Percentiles rank a stretch among this genome's conserved stretches.
phyloP scores from a whole-genome alignment of 2,888 invertebrate species.

The Camptogramma bilineatum region DNA sequence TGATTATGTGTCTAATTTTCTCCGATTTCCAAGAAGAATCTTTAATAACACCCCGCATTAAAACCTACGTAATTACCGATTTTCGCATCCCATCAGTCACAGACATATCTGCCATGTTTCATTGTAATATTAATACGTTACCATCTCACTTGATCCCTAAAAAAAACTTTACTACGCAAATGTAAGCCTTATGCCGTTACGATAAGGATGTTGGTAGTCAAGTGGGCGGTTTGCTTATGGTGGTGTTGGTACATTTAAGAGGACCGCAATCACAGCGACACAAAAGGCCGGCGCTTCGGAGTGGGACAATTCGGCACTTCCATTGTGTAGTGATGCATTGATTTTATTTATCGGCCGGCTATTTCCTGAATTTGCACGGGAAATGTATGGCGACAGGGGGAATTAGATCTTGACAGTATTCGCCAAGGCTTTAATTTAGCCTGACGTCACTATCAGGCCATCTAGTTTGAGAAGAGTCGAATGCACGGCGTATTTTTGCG shows the following conservation, averaged over 20 bases:
- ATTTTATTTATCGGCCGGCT: conserved; percentile 53
- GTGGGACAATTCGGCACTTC: conserved; percentile 52
- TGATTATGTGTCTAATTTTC: no score
- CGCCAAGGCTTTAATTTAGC: conserved; percentile 22
- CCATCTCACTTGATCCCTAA: conserved; percentile 25
- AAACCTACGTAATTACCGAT: conserved; percentile 58
- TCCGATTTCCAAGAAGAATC: conserved; percentile 6
- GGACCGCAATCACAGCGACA: conserved; percentile 28
- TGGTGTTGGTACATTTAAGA: conserved; percentile 21
- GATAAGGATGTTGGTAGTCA: background rate
- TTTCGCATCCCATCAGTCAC: conserved; percentile 50
- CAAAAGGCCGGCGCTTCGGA: conserved; percentile 57
- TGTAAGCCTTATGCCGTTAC: conserved; percentile 4
- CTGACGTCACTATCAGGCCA: conserved; percentile 8
- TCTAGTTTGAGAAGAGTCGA: background rate
- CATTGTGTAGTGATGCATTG: conserved; percentile 54
- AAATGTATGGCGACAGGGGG: conserved; percentile 34
- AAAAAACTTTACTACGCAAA: background rate
- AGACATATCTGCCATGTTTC: conserved; percentile 50
- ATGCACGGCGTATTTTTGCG: background rate
- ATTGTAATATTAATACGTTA: conserved; percentile 58
- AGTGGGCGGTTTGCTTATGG: background rate
- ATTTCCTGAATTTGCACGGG: conserved; percentile 43
- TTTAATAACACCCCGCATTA: conserved; percentile 20
- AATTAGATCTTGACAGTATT: conserved; percentile 31